Evolutionary conservation across 2,888 invertebrate genomes (phyloP).

Genomic region (Lacanobia wlatinum): DNA sequence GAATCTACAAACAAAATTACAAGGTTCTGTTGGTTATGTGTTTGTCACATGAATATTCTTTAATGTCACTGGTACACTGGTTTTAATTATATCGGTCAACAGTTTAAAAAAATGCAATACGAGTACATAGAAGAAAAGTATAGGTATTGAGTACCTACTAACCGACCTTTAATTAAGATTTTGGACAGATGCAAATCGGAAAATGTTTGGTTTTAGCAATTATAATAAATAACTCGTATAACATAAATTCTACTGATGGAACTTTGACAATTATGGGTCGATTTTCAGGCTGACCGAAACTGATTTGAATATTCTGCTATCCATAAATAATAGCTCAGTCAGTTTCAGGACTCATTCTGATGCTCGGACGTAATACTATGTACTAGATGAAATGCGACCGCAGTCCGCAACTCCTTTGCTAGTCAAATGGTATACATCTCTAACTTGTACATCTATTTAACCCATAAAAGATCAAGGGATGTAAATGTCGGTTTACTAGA

Average conservation of each 20-base stretch:
- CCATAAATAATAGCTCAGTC: conserved; percentile 1
- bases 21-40: background rate
- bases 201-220: too few species aligned
- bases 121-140: background rate
- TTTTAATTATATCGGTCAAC: background rate
- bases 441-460: conserved; percentile 5
- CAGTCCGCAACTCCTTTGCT: conserved; percentile 11
- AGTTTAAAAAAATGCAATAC: background rate
- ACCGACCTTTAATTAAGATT: too few species aligned
- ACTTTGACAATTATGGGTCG: background rate
- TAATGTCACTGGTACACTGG: background rate
- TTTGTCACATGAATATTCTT: background rate
- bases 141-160: background rate
- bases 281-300: conserved; percentile 25
- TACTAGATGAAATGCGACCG: conserved; percentile 14
- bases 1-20: conserved; percentile 2
- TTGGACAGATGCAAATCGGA: too few species aligned
- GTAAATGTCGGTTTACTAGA: conserved; percentile 1
- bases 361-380: conserved; percentile 11
- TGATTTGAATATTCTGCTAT: conserved; percentile 43
- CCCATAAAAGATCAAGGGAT: conserved; percentile 29
- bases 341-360: background rate
- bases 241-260: conserved; percentile 6
- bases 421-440: conserved; percentile 15
- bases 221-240: too few species aligned